phyloP scores from a whole-genome alignment of 64 coral and sea anemone genomes.

The Pocillopora damicornis region DNA sequence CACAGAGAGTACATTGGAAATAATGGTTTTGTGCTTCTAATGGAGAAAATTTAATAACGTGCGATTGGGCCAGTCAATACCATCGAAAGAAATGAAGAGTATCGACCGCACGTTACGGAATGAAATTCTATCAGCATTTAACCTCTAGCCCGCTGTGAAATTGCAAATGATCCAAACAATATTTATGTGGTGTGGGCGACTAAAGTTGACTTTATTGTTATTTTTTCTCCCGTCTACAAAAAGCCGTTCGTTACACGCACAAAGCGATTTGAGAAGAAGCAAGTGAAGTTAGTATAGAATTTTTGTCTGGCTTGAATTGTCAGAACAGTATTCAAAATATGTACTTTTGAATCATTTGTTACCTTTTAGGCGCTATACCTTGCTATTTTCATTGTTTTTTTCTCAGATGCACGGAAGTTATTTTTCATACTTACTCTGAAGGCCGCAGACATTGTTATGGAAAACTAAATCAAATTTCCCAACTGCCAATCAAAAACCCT shows the following conservation, averaged over 20 bases:
- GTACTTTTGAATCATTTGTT: not conserved
- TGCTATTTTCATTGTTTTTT: not conserved
- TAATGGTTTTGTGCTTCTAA: not conserved
- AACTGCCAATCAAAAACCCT: conserved; percentile 13
- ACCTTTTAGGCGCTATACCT: not conserved
- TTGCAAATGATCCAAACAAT: conserved; percentile 1
- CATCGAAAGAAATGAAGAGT: not conserved
- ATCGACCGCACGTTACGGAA: conserved; percentile 30
- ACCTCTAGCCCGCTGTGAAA: not conserved
- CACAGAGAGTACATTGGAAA: not conserved
- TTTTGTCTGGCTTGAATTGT: not conserved
- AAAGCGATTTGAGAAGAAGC: not conserved
- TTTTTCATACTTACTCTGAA: not conserved
- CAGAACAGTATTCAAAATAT: not conserved
- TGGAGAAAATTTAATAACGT: not conserved
- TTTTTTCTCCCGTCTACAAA: not conserved
- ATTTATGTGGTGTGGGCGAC: not conserved
- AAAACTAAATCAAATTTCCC: not conserved
- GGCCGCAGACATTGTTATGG: conserved; percentile 4
- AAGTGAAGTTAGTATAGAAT: not conserved
- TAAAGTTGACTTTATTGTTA: not conserved
- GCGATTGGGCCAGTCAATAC: conserved; percentile 1
- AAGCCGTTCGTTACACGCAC: not conserved
- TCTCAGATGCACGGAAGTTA: conserved; percentile 3
- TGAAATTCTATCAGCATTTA: conserved; percentile 3